A percentile compares a stretch with the other conserved stretches of the same genome.
Conservation (phyloP, 2,113 vertebrate species). For the Dissostichus mawsoni region DNA sequence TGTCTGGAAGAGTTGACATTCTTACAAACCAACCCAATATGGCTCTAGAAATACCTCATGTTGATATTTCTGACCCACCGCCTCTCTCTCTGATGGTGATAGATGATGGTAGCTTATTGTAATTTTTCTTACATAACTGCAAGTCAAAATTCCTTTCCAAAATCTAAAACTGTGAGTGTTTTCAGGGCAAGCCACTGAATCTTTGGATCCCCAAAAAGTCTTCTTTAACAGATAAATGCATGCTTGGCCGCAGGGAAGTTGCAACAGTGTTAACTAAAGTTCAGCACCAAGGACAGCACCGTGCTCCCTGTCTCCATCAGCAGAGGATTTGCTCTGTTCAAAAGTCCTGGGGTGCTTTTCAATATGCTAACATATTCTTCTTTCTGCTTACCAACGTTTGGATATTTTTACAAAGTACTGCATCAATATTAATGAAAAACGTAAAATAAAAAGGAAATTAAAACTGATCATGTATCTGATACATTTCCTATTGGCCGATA, state of each 20-base stretch:
- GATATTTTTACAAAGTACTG: too few species aligned
- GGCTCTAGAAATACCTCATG: not conserved
- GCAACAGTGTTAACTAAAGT: not conserved
- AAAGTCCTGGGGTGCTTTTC: not conserved
- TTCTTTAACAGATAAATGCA: not conserved
- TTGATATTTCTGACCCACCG: not conserved
- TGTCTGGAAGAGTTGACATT: not conserved
- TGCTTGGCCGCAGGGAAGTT: not conserved
- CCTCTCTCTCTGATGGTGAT: not conserved
- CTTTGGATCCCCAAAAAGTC: not conserved
- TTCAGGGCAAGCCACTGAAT: not conserved
- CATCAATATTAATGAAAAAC: too few species aligned
- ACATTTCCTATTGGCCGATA: too few species aligned
- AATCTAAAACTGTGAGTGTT: not conserved
- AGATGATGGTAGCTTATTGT: not conserved
- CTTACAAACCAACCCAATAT: not conserved
- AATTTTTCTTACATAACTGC: not conserved
- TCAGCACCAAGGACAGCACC: constrained; percentile 17
- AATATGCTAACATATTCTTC: too few species aligned
- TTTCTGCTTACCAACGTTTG: too few species aligned
- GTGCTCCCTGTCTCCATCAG: not conserved
- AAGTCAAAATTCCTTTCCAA: not conserved
- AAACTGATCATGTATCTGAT: too few species aligned
- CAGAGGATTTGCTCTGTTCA: not conserved
- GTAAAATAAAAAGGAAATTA: too few species aligned